Evolutionary conservation across 2,113 vertebrate species (phyloP), one percentile per base, ranked within the genome.

Genomic region (Cygnus atratus): DNA sequence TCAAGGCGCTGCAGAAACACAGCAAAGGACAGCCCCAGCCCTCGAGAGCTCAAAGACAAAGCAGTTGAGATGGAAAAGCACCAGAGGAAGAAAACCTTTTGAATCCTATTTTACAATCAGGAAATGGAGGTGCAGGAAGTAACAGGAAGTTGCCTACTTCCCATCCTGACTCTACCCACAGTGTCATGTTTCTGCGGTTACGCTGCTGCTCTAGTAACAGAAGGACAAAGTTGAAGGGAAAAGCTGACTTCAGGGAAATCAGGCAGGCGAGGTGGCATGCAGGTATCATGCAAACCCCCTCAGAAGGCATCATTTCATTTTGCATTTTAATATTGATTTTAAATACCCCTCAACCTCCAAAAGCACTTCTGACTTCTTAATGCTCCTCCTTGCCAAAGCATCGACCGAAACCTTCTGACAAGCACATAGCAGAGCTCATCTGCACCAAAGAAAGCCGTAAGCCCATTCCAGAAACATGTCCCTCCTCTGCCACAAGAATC

Each of bases 401-500:
- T 1, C 35, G 83, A 75, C 48, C 43, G 48, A 89, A 85, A 78
- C 41, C 62, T 84, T 87, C 76, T 88, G 46, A 33, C 50, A 44
- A 77, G 59, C 1, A 11, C 12, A 46, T 5, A 80, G 57, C 33
- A 63, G 70, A 71, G 82, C 21, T 35, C 39, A 77, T 33, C 50
- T 66, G 44, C 70, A 84, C 25, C 35, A 48, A 61, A 79, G 25
- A 20, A 31, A 70, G 52, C 66, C 84, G 83, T 58, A 29, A 88
- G 57, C 29, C 20, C 2, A 2, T 35, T 74, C 67, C 67, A 90
- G 90, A 93, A 94, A 85, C 43, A 58, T 5, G 1, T 84, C 70
- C 58, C 73, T 87, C 66, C 68, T 86, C 41, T 84, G 80, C 81
- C 74, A 78, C 70, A 76, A 68, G 54, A 95, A 94, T 35, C 84